A percentile compares a stretch with the other conserved stretches of the same genome.
These are phyloP conservation scores for Typhlichthys eigenmanni DNA, from an alignment of 2,797 vertebrate genomes.

Conservation along the genomic window DNA sequence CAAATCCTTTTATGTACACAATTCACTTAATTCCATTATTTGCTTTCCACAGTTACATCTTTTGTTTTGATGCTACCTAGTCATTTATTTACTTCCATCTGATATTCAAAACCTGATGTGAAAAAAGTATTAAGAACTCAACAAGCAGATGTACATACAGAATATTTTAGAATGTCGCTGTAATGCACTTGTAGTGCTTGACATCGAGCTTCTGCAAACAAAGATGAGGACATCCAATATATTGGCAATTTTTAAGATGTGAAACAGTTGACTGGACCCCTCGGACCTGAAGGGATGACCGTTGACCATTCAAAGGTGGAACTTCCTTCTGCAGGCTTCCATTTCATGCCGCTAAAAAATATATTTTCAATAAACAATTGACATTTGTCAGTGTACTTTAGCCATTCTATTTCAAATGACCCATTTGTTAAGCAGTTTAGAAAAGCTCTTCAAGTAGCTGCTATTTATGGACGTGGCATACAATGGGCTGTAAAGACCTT, in stretches of 20 bases:
- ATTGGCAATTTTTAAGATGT: background rate
- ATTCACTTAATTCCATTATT: constrained; percentile 16
- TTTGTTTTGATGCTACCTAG: too few species aligned
- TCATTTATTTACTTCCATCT: too few species aligned
- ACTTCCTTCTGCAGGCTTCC: constrained; percentile 95
- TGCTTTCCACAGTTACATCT: background rate
- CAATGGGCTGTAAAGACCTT: background rate
- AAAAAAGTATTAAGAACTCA: too few species aligned
- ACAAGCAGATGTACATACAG: too few species aligned
- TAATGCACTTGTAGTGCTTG: too few species aligned
- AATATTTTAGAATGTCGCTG: too few species aligned
- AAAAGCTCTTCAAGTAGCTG: background rate
- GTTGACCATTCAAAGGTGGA: constrained; percentile 83
- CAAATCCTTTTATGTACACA: constrained; percentile 10
- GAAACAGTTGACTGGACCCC: background rate
- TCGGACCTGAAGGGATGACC: constrained; percentile 1
- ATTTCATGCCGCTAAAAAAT: constrained; percentile 93
- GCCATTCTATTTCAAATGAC: background rate
- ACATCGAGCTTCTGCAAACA: too few species aligned
- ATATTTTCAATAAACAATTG: background rate
- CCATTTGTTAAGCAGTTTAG: background rate
- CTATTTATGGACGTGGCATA: background rate
- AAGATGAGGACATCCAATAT: too few species aligned
- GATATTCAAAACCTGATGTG: too few species aligned
- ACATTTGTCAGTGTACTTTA: background rate